Base-by-base conservation (phyloP, 1,140 invertebrate genomes). In the Dolichoris vasculosae region DNA sequence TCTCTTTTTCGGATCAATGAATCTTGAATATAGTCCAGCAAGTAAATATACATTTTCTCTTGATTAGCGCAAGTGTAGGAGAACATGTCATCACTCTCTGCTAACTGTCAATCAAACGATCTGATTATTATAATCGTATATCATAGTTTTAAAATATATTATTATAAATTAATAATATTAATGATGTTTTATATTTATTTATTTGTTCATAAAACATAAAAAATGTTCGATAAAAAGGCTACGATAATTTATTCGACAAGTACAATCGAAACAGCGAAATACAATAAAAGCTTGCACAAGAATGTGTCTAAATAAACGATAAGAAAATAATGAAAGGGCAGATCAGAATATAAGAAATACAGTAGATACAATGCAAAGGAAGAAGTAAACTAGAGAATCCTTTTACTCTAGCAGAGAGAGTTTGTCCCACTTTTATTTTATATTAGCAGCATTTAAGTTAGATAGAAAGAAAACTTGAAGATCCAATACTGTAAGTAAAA, bases 21-120 rank as follows among this genome's bases (percentile, higher is more conserved):
- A 23, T 73, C 13, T 43, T 11, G 32, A 73, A 0, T 43, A 38
- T n/a, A 38, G 0, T 43, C 23, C 38, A 8, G 17, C 0, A n/a
- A 26, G 11, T 43, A 26, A 38, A 1, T 73, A 73, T 17, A 73
- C 6, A 13, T 43, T 73, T 73, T 2, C 26, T 73, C 26, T 43
- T 32, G 38, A 73, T 69, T 38, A 17, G 35, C 8, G 15, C 4
- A 69, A 75, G 26, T 64, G 46, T 79, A 76, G 64, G 83, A 84
- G 82, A 69, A 79, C 63, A n/a, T 84, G 76, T 84, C 83, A 84
- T 55, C 83, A 84, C 73, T 84, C 32, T 78, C n/a, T 51, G 17
- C 69, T 40, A 43, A 67, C 11, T n/a, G 43, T 71, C 46, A 76
- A 51, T 76, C 75, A 51, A 73, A 7, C 11, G 2, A 73, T 73